These are phyloP conservation scores for Choristoneura fumiferana DNA, from an alignment of 1,140 invertebrate species.

Conservation along the genomic window DNA sequence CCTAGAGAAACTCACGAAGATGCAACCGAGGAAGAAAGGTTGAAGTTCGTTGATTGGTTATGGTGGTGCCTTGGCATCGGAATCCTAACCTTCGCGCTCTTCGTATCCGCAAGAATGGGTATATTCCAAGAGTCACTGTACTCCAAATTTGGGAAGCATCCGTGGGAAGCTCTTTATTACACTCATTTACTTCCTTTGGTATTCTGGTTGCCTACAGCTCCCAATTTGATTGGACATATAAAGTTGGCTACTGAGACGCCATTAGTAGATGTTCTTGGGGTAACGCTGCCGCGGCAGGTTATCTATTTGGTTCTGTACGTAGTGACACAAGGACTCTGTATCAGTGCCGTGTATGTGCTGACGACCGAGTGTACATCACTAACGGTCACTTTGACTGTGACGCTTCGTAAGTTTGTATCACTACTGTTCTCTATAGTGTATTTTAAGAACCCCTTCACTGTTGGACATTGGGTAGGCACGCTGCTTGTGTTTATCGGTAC, in stretches of 20 bases:
- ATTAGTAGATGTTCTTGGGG: conserved; percentile 69
- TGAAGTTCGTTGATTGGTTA: conserved; percentile 82
- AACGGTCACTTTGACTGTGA: conserved; percentile 97
- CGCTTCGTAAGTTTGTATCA: conserved; percentile 96
- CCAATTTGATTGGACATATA: conserved; percentile 88
- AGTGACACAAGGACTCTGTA: conserved; percentile 96
- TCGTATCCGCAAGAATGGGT: conserved; percentile 97
- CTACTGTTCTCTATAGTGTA: conserved; percentile 97
- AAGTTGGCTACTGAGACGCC: conserved; percentile 80
- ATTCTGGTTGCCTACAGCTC: conserved; percentile 86
- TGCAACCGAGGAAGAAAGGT: conserved; percentile 70
- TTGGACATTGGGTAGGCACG: conserved; percentile 96
- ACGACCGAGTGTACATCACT: conserved; percentile 96
- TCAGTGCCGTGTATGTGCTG: conserved; percentile 95
- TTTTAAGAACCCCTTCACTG: conserved; percentile 96
- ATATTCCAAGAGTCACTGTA: conserved; percentile 97
- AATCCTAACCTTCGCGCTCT: conserved; percentile 92
- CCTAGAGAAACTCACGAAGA: conserved; percentile 65
- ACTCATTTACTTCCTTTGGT: conserved; percentile 95
- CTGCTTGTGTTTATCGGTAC: conserved; percentile 95
- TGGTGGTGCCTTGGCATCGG: conserved; percentile 92
- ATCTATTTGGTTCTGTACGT: conserved; percentile 92
- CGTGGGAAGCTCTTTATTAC: conserved; percentile 96
- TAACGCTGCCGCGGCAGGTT: conserved; percentile 86
- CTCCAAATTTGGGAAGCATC: conserved; percentile 93